Evolutionary conservation across 2,113 vertebrate genomes (phyloP).

Genomic region (Sclerurus mexicanus): DNA sequence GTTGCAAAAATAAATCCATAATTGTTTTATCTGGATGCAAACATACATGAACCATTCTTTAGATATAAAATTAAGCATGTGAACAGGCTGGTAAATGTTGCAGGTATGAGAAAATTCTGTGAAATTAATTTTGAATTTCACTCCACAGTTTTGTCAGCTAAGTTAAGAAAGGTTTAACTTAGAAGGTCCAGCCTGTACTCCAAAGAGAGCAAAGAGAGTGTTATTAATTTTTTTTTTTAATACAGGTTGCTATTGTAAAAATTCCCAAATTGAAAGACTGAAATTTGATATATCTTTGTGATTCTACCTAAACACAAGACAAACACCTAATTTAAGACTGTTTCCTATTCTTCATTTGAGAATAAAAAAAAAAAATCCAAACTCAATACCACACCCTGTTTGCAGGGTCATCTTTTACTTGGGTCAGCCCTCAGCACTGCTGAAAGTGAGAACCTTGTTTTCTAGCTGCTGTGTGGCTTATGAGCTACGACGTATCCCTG

Average conservation of each 20-base stretch:
- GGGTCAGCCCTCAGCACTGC: background rate
- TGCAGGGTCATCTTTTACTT: background rate
- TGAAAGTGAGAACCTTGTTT: background rate
- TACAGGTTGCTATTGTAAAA: background rate
- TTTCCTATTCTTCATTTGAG: background rate
- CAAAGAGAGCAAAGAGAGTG: background rate
- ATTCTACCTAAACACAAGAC: background rate
- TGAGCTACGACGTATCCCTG: background rate
- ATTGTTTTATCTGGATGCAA: background rate
- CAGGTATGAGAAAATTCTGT: background rate
- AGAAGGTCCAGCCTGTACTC: background rate
- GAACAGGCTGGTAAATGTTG: background rate
- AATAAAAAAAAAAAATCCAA: too few species aligned
- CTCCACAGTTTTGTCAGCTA: background rate
- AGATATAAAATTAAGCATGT: background rate
- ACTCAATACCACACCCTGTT: background rate
- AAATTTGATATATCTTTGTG: background rate
- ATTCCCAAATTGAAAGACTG: background rate
- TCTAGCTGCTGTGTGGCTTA: background rate
- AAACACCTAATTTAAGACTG: background rate
- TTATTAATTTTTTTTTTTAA: background rate
- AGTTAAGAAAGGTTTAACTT: background rate
- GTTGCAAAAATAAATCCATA: background rate
- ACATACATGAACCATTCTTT: background rate
- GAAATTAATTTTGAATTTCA: background rate